Evolutionary conservation across 2,888 invertebrate species (phyloP), one percentile per base, ranked within the genome.

Genomic region (Sinotaia quadrata): DNA sequence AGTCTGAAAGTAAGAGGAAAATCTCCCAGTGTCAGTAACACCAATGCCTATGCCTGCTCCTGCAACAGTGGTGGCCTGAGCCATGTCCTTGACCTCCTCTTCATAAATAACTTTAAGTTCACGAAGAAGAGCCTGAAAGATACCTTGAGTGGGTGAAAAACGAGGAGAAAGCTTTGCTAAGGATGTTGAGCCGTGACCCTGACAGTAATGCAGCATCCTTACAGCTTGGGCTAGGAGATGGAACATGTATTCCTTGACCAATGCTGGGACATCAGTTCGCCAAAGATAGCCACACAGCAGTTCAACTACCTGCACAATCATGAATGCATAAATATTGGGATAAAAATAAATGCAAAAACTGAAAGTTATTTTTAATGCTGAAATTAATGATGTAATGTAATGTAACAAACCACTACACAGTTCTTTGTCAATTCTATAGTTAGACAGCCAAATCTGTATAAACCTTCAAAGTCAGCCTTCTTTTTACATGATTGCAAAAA

Each of bases 1-100:
- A 12, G 85, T 75, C 54, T 87, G 87, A 72, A 87, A 84, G 69
- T 87, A 87, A 10, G 85, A 83, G 21, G 87, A 85, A 70, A 85
- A 86, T n/a, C 84, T 72, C 4, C 84, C 84, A 29, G 78, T 76
- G 67, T 86, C 84, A 21, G 79, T 77, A 12, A 82, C 80, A 7
- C 85, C 84, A 8, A 85, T 77, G 10, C 85, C 85, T 34, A 84
- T 76, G 2, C 77, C 82, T 54, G 80, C 63, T 4, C 86, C 85
- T 63, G 80, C 78, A 4, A 79, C 71, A 18, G 81, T 82, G 8
- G 75, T 80, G 41, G 69, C 62, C 2, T 80, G 75, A 2, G 80
- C 76, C 82, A 84, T 84, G 31, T 74, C 77, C 74, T 84, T 85
- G 2, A 81, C 81, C 72, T 87, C 87, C 33, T 84, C 81, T 36